phyloP scores from a whole-genome alignment of 2,888 invertebrate genomes.

The Oxystoma pomonae region DNA sequence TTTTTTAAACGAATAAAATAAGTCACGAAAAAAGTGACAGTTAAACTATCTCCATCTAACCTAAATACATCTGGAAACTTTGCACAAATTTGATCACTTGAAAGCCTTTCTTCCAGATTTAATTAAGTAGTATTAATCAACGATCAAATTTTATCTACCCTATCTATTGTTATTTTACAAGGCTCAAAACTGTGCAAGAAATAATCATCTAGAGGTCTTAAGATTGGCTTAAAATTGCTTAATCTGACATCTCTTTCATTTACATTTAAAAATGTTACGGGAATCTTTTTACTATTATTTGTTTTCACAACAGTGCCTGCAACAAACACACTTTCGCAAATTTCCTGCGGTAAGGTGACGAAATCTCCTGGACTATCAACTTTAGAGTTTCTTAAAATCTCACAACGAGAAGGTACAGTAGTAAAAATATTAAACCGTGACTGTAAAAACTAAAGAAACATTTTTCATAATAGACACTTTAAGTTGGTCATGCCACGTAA shows the following conservation, averaged over 20 bases:
- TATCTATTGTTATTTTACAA: conserved; percentile 9
- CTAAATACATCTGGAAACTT: conserved; percentile 26
- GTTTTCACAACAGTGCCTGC: conserved; percentile 12
- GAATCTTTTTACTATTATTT: conserved; percentile 14
- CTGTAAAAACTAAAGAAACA: no score
- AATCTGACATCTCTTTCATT: conserved; percentile 14
- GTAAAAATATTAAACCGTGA: not conserved
- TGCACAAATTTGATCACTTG: conserved; percentile 20
- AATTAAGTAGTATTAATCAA: conserved; percentile 19
- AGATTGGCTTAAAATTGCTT: conserved; percentile 20
- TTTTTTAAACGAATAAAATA: no score
- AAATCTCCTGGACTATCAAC: conserved; percentile 7
- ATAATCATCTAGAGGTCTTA: not conserved
- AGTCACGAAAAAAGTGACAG: no score
- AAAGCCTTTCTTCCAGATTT: conserved; percentile 15
- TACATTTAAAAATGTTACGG: conserved; percentile 19
- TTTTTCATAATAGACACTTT: no score
- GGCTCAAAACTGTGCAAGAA: not conserved
- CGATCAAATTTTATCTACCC: conserved; percentile 19
- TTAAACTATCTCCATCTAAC: conserved; percentile 23
- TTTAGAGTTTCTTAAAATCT: conserved; percentile 19
- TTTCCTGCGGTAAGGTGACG: no score
- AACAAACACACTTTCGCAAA: conserved; percentile 22
- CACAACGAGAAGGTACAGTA: conserved; percentile 16
- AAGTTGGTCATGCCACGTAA: no score